Percentiles rank a stretch among this genome's conserved stretches.
These are phyloP conservation scores for Tyto alba DNA, from an alignment of 2,113 vertebrate species.

Conservation along the genomic window DNA sequence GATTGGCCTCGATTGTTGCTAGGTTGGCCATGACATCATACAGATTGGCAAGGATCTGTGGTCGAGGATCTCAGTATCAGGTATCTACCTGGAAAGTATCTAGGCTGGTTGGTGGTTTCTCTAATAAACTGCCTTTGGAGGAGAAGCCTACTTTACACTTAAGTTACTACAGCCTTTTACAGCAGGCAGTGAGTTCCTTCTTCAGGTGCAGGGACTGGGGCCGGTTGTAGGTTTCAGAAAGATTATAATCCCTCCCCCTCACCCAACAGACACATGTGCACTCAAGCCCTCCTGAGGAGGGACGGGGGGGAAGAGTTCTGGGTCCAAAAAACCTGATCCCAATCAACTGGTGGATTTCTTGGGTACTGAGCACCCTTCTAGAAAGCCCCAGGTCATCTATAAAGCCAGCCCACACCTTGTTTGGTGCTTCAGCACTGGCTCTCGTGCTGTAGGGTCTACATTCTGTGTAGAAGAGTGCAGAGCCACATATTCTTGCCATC, in stretches of 20 bases:
- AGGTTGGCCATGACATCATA: fast-evolving
- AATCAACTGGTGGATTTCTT: not conserved
- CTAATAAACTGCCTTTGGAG: not conserved
- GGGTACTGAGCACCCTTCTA: not conserved
- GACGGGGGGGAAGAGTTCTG: not conserved
- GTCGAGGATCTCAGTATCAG: fast-evolving
- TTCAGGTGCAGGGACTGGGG: not conserved
- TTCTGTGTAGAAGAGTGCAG: not conserved
- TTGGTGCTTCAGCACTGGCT: not conserved
- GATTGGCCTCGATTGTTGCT: not conserved
- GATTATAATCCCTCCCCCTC: no score
- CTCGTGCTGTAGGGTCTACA: not conserved
- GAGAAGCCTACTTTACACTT: not conserved
- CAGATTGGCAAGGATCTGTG: fast-evolving
- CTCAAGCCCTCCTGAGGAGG: not conserved
- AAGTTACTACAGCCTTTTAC: not conserved
- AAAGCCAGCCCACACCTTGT: not conserved
- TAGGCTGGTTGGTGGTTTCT: not conserved
- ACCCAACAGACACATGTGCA: fast-evolving
- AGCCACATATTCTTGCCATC: not conserved
- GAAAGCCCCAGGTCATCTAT: not conserved
- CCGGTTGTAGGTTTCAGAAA: not conserved
- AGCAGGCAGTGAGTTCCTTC: not conserved
- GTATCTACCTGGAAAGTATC: not conserved
- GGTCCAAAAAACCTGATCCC: not conserved